A percentile compares a stretch with the other conserved stretches of the same genome.
Conservation (phyloP, 2,888 invertebrate species). For the Dolichomitus sp. region DNA sequence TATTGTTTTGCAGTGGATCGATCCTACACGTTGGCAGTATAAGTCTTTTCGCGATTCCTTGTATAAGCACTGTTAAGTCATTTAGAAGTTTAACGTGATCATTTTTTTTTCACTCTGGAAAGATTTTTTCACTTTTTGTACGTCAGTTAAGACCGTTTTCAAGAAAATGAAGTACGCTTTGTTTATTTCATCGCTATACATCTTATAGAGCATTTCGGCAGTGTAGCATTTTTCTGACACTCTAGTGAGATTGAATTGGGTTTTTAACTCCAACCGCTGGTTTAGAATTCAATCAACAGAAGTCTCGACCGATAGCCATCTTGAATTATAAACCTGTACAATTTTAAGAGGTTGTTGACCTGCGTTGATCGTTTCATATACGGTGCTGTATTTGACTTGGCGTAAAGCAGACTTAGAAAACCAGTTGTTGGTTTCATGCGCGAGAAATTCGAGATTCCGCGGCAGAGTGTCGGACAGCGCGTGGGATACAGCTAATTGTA, state of each 20-base stretch:
- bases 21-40: neutral
- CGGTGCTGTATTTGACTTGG: constrained; percentile 54
- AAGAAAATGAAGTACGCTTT: neutral
- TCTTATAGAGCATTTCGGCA: constrained; percentile 74
- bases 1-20: neutral
- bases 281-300: constrained; percentile 74
- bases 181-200: constrained; percentile 43
- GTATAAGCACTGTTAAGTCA: constrained; percentile 1
- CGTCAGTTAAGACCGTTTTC: neutral
- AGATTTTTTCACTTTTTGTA: constrained; percentile 2
- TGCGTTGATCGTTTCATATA: constrained; percentile 70
- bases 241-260: constrained; percentile 69
- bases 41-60: neutral
- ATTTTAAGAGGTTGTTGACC: constrained; percentile 72
- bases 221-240: constrained; percentile 76
- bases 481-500: constrained; percentile 72
- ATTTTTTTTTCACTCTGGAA: constrained; percentile 12
- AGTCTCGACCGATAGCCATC: constrained; percentile 74
- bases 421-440: constrained; percentile 72
- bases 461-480: constrained; percentile 64
- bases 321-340: constrained; percentile 70
- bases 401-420: constrained; percentile 64
- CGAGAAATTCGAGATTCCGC: constrained; percentile 78
- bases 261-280: constrained; percentile 78
- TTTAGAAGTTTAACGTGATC: neutral